Conservation (phyloP, 2,888 invertebrate genomes). For the Oscheius sp. region DNA sequence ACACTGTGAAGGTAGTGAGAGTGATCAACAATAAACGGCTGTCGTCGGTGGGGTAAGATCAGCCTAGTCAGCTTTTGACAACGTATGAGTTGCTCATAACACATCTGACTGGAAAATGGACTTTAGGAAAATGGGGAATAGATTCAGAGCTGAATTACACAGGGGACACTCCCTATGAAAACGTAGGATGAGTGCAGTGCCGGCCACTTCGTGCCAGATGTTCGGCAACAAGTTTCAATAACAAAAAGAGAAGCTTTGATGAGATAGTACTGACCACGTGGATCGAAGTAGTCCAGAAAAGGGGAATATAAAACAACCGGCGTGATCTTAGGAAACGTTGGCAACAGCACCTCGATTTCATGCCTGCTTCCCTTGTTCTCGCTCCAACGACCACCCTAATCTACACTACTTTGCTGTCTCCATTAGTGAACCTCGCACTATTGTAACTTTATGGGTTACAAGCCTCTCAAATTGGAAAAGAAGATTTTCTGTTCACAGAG, state of each 20-base stretch:
- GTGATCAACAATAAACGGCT: slow-evolving; percentile 36
- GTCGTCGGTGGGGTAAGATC: slow-evolving; percentile 4
- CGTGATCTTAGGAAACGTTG: neutral
- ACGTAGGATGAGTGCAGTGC: neutral
- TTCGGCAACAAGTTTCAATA: neutral
- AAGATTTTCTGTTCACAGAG: neutral
- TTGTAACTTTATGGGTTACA: neutral
- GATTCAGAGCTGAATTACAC: neutral
- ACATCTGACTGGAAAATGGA: neutral
- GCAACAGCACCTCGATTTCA: slow-evolving; percentile 29
- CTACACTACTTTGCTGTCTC: slow-evolving; percentile 32
- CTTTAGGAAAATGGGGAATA: neutral
- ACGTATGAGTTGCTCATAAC: neutral
- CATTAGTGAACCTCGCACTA: slow-evolving; percentile 23
- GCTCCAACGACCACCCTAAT: slow-evolving; percentile 34
- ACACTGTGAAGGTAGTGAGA: slow-evolving; percentile 23
- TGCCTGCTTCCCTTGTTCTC: slow-evolving; percentile 37
- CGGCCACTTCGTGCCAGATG: slow-evolving; percentile 22
- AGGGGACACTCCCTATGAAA: neutral
- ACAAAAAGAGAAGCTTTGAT: too few species aligned
- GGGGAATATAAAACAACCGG: neutral
- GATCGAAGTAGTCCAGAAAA: neutral
- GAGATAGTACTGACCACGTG: too few species aligned
- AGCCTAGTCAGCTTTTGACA: neutral
- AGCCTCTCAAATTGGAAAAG: too few species aligned